Percentiles rank a stretch among this genome's conserved stretches.
Conservation (phyloP, 2,113 vertebrate genomes). For the Lophochroa leadbeateri region DNA sequence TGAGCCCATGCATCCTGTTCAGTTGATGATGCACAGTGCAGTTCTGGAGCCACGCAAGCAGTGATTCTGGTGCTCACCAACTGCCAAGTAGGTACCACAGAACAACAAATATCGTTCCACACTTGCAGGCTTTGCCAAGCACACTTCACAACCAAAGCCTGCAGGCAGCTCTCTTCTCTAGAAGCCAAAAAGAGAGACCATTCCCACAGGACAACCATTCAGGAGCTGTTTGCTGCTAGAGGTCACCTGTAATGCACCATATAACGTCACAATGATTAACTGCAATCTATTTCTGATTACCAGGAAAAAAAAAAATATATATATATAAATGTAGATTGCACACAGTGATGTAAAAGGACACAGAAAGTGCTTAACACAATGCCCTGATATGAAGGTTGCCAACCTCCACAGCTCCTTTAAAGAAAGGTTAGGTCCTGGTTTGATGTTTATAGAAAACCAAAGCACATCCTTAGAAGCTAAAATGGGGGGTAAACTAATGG, state of each 20-base stretch:
- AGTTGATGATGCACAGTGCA: not conserved
- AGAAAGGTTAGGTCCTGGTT: not conserved
- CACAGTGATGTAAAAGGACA: not conserved
- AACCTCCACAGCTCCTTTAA: not conserved
- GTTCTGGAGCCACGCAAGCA: not conserved
- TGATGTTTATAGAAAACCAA: not conserved
- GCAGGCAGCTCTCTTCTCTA: not conserved
- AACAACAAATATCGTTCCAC: not conserved
- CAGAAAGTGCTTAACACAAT: not conserved
- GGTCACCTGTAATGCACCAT: not conserved
- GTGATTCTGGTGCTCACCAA: not conserved
- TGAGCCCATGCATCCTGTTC: not conserved
- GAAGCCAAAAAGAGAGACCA: not conserved
- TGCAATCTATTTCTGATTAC: not conserved
- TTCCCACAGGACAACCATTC: not conserved
- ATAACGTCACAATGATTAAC: not conserved
- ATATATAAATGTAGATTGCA: not conserved
- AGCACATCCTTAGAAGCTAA: not conserved
- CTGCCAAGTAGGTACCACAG: not conserved
- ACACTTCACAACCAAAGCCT: not conserved
- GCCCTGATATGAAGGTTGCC: fast-evolving
- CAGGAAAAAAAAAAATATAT: not conserved
- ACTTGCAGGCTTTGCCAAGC: not conserved
- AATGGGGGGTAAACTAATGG: not conserved
- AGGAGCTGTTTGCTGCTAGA: not conserved